These are phyloP conservation scores for Melanchra persicariae DNA, from an alignment of 2,888 invertebrate species.

Conservation along the genomic window DNA sequence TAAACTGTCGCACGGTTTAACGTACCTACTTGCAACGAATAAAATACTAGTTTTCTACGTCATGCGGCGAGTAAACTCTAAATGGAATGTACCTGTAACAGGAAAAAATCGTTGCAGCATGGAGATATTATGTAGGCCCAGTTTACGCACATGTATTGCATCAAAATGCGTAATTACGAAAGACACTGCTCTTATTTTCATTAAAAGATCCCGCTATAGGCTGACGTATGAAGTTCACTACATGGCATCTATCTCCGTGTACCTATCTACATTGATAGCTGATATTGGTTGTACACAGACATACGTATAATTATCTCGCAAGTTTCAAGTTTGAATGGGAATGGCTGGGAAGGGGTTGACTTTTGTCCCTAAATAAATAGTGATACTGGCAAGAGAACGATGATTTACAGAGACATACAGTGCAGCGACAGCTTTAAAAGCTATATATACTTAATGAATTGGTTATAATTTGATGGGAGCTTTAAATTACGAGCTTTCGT, in stretches of 20 bases:
- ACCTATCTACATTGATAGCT: neutral
- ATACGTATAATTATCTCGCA: too few species aligned
- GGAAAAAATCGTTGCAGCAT: slow-evolving; percentile 14
- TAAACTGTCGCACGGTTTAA: slow-evolving; percentile 10
- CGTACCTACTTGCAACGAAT: slow-evolving; percentile 11
- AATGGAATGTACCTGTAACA: slow-evolving; percentile 16
- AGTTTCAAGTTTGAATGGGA: too few species aligned
- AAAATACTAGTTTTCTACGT: slow-evolving; percentile 22
- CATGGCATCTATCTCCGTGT: too few species aligned
- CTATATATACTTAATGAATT: too few species aligned
- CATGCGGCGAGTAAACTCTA: neutral
- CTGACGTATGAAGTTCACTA: neutral
- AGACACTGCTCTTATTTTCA: neutral
- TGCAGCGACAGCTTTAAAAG: neutral
- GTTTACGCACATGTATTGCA: slow-evolving; percentile 3
- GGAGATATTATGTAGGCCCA: neutral
- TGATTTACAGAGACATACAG: too few species aligned
- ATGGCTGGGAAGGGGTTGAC: too few species aligned
- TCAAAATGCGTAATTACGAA: neutral
- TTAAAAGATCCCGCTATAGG: neutral
- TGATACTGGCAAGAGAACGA: too few species aligned
- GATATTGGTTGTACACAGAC: too few species aligned
- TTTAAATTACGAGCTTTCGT: too few species aligned
- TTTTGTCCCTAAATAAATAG: too few species aligned
- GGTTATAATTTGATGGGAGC: too few species aligned